Evolutionary conservation across 2,888 invertebrate species (phyloP), one percentile per base, ranked within the genome.

Genomic region (Cistogaster globosa): DNA sequence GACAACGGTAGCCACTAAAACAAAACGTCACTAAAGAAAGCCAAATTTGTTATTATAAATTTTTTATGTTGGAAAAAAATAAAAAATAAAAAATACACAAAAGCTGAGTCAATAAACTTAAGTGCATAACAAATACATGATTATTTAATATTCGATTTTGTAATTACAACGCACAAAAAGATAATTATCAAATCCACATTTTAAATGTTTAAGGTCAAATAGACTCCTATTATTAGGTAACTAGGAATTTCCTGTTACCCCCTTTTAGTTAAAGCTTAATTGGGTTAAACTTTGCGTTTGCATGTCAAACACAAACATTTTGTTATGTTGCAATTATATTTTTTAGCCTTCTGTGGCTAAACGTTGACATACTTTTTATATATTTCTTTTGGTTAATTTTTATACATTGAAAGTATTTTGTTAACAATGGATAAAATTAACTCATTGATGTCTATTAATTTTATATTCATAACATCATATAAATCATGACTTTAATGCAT

Each of bases 11-110:
- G 53, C n/a, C 58, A 36, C 32, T 53, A n/a, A 12, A 51, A 53
- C 67, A 16, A 8, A 82, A 79, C 82, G 78, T 85, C 82, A 85
- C 42, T 38, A 75, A 82, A 79, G 78, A 85, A 81, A 81, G 74
- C 77, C 77, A 81, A 81, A 62, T 18, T 38, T 26, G 32, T 45
- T 20, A n/a, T n/a, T 22, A 7, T 51, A 14, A 65, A 51, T 7
- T 45, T 53, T 62, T 53, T 60, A 7, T 48, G 5, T 0, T 16
- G 53, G 65, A 51, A 26, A 53, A 26, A 55, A n/a, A n/a, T n/a
- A n/a, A n/a, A n/a, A n/a, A n/a, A n/a, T n/a, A n/a, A n/a, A 51
- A n/a, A 65, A 16, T 14, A 48, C n/a, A 32, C 20, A 62, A 57
- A 53, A 32, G 8, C 32, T 36, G 48, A 79, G 85, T 85, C 78